Evolutionary conservation across 2,797 vertebrate species (phyloP), one percentile per base, ranked within the genome.

Genomic region (Cetoscarus ocellatus): DNA sequence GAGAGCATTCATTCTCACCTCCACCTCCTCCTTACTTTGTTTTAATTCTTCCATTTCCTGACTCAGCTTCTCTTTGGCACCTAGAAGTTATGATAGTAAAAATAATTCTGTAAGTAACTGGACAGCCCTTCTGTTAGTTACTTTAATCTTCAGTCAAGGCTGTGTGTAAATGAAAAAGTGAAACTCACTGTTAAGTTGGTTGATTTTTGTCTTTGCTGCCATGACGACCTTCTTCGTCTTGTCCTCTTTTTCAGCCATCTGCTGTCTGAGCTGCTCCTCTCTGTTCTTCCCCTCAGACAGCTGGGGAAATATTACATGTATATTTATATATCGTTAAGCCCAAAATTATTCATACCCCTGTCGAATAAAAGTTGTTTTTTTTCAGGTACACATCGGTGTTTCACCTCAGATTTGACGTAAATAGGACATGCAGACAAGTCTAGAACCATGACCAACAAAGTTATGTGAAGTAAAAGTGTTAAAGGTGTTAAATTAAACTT

Each of bases 201-300:
- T 94, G 71, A 99, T 97, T 90, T 97, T 99, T 85, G 96, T 95
- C 77, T 96, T 98, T 43, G 97, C 98, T 15, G 93, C 96, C 61
- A 98, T 59, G 62, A 99, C 92, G 0, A 93, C 95, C 87, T 99
- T 99, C 85, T 96, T 97, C 0, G 96, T 97, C 84, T 98, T 99
- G 51, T 98, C 98, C 36, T 99, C 97, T 88, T 98, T 99, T 34
- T 99, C 97, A 0, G 94, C 82, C 52, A 98, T 96, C 84, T 98
- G 97, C 68, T 97, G 96, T 19, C 95, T 94, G 44, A 98, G 93
- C 66, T 96, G 94, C n/a, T 99, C 97, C 79, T 99, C 97, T 77
- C 95, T 95, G 0, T 82, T 87, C 38, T 91, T 95, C 80, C 91
- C 94, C 52, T 98, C 97, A 36, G 95, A 95, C 7, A 98, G 89